Base-by-base conservation (phyloP, 2,797 vertebrate genomes). In the Gadopsis bispinosus region DNA sequence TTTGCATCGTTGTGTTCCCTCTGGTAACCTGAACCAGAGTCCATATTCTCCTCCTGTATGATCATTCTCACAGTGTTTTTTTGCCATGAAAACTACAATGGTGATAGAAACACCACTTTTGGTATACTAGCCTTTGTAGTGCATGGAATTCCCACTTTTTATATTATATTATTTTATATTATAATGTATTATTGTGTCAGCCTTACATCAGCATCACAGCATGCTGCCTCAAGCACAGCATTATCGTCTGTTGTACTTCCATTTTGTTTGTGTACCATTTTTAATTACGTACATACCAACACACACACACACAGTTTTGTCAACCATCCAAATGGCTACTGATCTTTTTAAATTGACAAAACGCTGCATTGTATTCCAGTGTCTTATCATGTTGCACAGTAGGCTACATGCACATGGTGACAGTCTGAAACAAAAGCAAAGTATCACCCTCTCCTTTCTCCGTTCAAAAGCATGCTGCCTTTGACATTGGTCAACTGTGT, bases 361-460 rank as follows among this genome's bases (percentile, higher is more conserved):
- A 81, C 63, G 54, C 6, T 62, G 26, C 60, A 47, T 79, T 56
- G 64, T 79, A 71, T 83, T 86, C 80, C 84, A 81, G 89, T 90
- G 87, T 87, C 78, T 81, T 47, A n/a, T 81, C 60, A 80, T 69
- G 69, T 79, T 60, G 60, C 31, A 69, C 75, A 89, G 80, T 33
- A 77, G 64, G 59, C 51, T 73, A 69, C 79, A 77, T 48, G 73
- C 50, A 48, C 0, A 53, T 6, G 10, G 47, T 29, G 51, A 61
- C 47, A 66, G 48, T 76, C 50, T 58, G 1, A 78, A 54, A 68
- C 70, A 63, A 43, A 63, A 69, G 72, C 22, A 67, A 51, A 69
- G 35, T 20, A 17, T 81, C 35, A 41, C 41, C n/a, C 20, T 73
- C 65, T 61, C 39, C 56, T 62, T 64, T 69, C 48, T 71, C 54